phyloP scores from a whole-genome alignment of 1,140 invertebrate genomes.

The Philotrypesis tridentata region DNA sequence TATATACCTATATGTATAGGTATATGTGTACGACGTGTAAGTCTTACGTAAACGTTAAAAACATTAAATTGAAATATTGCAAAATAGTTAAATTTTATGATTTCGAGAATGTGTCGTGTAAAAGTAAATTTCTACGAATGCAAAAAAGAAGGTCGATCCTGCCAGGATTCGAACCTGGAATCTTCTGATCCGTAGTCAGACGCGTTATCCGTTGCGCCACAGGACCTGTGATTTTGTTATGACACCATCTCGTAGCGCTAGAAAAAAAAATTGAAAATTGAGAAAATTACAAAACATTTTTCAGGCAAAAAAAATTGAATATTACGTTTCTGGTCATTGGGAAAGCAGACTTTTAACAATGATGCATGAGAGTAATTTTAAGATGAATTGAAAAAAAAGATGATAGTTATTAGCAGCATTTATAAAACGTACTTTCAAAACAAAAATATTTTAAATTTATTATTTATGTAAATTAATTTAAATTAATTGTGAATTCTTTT shows the following conservation, averaged over 20 bases:
- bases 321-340: background rate
- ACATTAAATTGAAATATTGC: background rate
- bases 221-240: slow-evolving; percentile 75
- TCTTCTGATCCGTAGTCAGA: slow-evolving; percentile 94
- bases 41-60: background rate
- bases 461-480: background rate
- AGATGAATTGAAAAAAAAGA: no score
- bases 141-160: slow-evolving; percentile 77
- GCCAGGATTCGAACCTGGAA: slow-evolving; percentile 94
- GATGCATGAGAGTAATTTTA: no score
- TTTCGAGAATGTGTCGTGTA: background rate
- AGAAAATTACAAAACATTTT: background rate
- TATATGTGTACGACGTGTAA: no score
- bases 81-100: background rate
- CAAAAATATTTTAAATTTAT: no score
- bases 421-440: no score
- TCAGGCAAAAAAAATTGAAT: background rate
- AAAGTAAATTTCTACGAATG: background rate
- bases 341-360: no score
- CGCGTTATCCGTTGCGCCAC: slow-evolving; percentile 94
- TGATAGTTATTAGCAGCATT: no score
- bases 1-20: no score
- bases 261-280: slow-evolving; percentile 9
- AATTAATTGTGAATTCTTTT: background rate
- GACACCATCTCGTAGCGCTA: background rate